Evolutionary conservation across 2,113 vertebrate species (phyloP), one percentile per base, ranked within the genome.

Genomic region (Isichthys henryi): DNA sequence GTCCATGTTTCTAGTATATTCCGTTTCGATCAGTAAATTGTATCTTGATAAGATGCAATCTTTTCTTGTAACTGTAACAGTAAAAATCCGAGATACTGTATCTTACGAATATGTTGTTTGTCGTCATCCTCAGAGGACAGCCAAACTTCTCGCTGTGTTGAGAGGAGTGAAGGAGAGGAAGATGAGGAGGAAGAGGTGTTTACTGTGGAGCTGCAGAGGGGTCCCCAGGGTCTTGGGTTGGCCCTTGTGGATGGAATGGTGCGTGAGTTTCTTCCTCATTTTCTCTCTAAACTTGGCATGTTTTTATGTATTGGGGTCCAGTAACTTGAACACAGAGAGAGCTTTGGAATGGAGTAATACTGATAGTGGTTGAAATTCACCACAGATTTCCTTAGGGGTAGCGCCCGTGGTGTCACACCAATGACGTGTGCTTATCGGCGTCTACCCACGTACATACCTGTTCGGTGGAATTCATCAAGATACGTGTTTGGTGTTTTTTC

Each of bases 211-310:
- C 90, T 96, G 89, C 93, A 95, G 92, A 94, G 94, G 88, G 94
- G 93, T 0, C 91, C 93, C 50, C 90, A 83, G 87, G 96, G 96
- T 50, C 91, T 97, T 0, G 96, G 96, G 23, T 94, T 96, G 2
- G 93, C 94, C 53, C 91, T 97, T 86, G 93, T 96, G 39, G 95
- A 97, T 90, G 95, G 95, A 13, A 91, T 92, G 93, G 96, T 97
- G 88, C 95, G 95, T 91, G 2, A 88, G 21, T 19, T 21, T 58
- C 50, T 43, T 87, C 7, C 43, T 84, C 39, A 31, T 27, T 86
- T 49, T 85, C 10, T 50, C 46, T 8, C 5, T 50, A 49, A 43
- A 31, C 85, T 52, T 10, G 74, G 21, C 23, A 10, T 15, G 21
- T 45, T 84, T 84, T 21, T 46, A 46, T 49, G 43, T 23, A 46